phyloP scores from a whole-genome alignment of 2,113 vertebrate species.

The Fukomys damarensis region DNA sequence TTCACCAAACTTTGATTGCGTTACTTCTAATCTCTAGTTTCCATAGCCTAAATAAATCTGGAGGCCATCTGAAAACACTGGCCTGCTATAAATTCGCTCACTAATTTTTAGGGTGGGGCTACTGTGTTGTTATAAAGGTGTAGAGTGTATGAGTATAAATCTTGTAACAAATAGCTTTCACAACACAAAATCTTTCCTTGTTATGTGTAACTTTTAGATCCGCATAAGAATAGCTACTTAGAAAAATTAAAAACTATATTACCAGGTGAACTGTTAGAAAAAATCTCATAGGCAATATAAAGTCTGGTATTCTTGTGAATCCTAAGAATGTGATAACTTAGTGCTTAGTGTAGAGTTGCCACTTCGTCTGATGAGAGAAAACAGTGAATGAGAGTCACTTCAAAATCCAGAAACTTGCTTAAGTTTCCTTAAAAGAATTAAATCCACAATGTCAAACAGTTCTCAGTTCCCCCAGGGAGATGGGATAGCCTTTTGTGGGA shows the following conservation, averaged over 20 bases:
- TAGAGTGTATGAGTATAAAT: conserved; percentile 54
- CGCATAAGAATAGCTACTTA: conserved; percentile 50
- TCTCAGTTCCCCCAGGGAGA: background rate
- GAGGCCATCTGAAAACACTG: background rate
- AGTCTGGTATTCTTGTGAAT: background rate
- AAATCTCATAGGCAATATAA: conserved; percentile 1
- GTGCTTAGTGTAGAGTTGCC: background rate
- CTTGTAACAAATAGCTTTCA: conserved; percentile 64
- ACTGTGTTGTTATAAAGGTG: conserved; percentile 49
- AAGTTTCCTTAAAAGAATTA: background rate
- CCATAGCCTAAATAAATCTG: background rate
- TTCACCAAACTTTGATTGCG: background rate
- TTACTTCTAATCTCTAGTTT: background rate
- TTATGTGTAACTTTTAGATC: conserved; percentile 55
- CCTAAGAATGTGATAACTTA: background rate
- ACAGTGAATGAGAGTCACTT: background rate
- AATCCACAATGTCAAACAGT: background rate
- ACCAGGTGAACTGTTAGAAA: conserved; percentile 59
- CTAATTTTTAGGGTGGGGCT: background rate
- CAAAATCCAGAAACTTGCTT: background rate
- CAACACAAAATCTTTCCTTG: background rate
- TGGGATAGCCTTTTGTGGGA: background rate
- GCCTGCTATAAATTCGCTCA: background rate
- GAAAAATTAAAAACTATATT: conserved; percentile 69
- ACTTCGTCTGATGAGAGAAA: background rate